phyloP scores from a whole-genome alignment of 2,797 vertebrate genomes.

The Ambastaia sidthimunki region DNA sequence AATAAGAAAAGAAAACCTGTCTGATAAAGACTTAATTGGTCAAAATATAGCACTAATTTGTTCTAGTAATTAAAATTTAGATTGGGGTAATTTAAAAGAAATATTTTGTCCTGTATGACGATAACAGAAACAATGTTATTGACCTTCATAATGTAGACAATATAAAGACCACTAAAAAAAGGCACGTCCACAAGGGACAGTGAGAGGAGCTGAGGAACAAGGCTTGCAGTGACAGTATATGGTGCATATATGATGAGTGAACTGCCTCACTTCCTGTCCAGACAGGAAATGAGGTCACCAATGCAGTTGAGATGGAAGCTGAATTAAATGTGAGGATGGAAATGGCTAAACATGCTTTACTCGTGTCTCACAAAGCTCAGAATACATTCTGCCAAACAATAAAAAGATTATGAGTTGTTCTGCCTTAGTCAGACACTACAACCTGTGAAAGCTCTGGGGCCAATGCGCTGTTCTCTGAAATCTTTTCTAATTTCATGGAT shows the following conservation, averaged over 20 bases:
- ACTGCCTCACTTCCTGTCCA: slow-evolving; percentile 1
- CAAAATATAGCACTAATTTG: too few species aligned
- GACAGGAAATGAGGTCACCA: slow-evolving; percentile 34
- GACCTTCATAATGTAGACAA: too few species aligned
- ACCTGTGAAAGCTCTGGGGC: neutral
- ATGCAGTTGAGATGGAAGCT: slow-evolving; percentile 27
- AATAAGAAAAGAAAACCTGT: neutral
- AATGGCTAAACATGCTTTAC: slow-evolving; percentile 40
- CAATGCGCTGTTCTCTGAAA: neutral
- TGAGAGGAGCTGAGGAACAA: neutral
- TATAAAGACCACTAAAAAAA: slow-evolving; percentile 3
- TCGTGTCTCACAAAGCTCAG: slow-evolving; percentile 16
- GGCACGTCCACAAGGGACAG: neutral
- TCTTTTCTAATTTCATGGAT: slow-evolving; percentile 19
- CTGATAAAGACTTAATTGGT: too few species aligned
- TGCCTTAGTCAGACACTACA: slow-evolving; percentile 5
- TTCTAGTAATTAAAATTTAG: neutral
- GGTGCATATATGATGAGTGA: neutral
- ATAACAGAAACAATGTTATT: too few species aligned
- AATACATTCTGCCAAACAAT: slow-evolving; percentile 12
- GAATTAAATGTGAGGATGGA: slow-evolving; percentile 9
- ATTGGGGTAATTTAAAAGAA: neutral
- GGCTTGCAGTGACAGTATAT: neutral
- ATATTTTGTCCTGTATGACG: too few species aligned
- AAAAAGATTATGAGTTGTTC: slow-evolving; percentile 27